Evolutionary conservation across 2,797 vertebrate species (phyloP), one percentile per base, ranked within the genome.

Genomic region (Sebastes baramenuke): DNA sequence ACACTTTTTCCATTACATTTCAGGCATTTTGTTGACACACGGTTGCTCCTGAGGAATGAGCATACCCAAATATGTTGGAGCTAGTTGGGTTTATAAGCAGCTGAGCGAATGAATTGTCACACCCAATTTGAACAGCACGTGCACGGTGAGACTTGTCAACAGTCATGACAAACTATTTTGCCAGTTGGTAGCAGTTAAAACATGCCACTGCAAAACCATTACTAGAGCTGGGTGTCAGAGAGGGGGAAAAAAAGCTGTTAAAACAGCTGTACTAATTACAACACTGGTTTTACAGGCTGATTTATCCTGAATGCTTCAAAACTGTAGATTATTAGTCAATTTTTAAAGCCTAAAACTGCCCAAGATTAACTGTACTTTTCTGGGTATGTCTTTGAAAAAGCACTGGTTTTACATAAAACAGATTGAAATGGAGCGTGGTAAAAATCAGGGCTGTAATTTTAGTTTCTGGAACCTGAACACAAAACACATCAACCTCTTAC

Each of bases 181-280:
- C 32, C 80, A 71, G 72, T 78, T 81, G 66, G 68, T 22, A 65
- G 72, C 46, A 34, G 67, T 76, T 75, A 67, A 54, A 81, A 84
- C 68, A 82, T 10, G 77, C 61, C 42, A 9, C 52, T 54, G 64
- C 49, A 75, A 72, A 79, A 3, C 25, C 55, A 67, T 30, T 29
- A n/a, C 30, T 6, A 5, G 2, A 22, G 11, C 64, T 55, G 6
- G 10, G 11, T 70, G 59, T 75, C 22, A 42, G 58, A 49, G 36
- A 27, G n/a, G n/a, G 22, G 5, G 6, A 1, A 6, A 5, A 14
- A 16, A 24, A 34, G 24, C 52, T 12, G 65, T 29, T 52, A 27
- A 66, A 75, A 65, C 4, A 22, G 0, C n/a, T 18, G 18, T 46
- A n/a, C 52, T 38, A 22, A 79, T 67, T 9, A 75, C 76, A 72